phyloP scores from a whole-genome alignment of 2,797 vertebrate species.

The Diplodus puntazzo region DNA sequence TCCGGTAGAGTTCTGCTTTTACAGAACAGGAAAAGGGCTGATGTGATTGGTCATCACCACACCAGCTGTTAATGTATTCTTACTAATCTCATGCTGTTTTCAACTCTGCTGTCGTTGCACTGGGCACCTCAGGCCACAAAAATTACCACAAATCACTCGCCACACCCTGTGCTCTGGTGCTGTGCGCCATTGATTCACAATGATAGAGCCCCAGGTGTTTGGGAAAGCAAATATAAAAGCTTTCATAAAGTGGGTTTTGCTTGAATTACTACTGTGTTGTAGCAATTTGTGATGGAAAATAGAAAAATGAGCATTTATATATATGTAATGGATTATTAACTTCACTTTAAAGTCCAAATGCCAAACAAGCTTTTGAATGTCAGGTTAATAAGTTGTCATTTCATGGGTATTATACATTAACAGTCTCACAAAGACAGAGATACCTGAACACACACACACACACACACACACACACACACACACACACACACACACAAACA shows the following conservation, averaged over 20 bases:
- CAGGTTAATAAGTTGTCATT: not conserved
- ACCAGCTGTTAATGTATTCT: constrained; percentile 54
- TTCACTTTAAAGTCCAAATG: constrained; percentile 36
- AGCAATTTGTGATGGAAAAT: constrained; percentile 36
- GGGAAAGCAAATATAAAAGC: constrained; percentile 49
- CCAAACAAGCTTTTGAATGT: constrained; percentile 25
- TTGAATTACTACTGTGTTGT: constrained; percentile 25
- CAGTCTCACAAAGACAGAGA: constrained; percentile 21
- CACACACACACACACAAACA: not conserved
- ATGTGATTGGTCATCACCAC: constrained; percentile 46
- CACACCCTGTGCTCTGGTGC: constrained; percentile 46
- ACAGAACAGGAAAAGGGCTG: not conserved
- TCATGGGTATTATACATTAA: constrained; percentile 1
- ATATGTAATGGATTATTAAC: constrained; percentile 46
- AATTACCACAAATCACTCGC: constrained; percentile 62
- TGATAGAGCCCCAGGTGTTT: constrained; percentile 60
- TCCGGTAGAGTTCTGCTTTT: constrained; percentile 1
- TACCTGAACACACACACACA: not conserved
- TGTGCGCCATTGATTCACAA: constrained; percentile 56
- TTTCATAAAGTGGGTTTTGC: constrained; percentile 40
- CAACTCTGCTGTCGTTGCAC: constrained; percentile 31
- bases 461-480: not conserved
- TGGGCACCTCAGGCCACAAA: constrained; percentile 57
- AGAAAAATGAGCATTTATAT: constrained; percentile 47
- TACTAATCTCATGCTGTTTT: constrained; percentile 50